Evolutionary conservation across 2,113 vertebrate species (phyloP), one percentile per base, ranked within the genome.

Genomic region (Connochaetes taurinus): DNA sequence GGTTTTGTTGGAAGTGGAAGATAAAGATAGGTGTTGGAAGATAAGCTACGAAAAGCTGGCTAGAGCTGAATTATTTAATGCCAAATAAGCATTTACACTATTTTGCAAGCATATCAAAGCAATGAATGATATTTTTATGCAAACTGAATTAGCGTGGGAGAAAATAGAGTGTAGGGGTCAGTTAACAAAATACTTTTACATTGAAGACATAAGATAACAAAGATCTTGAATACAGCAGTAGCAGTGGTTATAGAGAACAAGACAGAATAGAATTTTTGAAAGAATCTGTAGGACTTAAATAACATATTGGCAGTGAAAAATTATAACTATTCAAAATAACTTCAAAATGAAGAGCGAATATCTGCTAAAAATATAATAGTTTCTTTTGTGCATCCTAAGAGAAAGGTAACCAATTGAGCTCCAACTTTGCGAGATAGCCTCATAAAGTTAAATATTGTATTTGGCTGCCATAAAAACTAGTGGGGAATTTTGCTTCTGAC

Each of bases 361-460:
- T 91, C 19, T 88, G 60, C 27, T 91, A 53, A 97, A 85, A 88
- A 84, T n/a, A 80, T 16, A 76, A 43, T 43, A 50, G 23, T 45
- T 2, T 40, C 45, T 93, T 97, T 87, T 40, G 53, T 47, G 43
- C 21, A 85, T 40, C 53, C 16, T 16, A 64, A 53, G 14, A 71
- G 84, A 21, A 92, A 92, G 17, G 9, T 92, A 60, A 92, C 33
- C 64, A 25, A 92, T 31, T 27, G 50, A 96, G 36, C n/a, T 81
- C 76, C 43, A 83, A 78, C 62, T 95, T 62, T 89, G 55, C 15
- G 29, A 90, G 8, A 31, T 47, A 45, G 47, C 13, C 45, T 87
- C 55, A 96, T 67, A 91, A 95, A 91, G n/a, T 8, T 62, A 97
- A 91, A 55, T 85, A 85, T 50, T 74, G 21, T 86, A 88, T 83